Base-by-base conservation (phyloP, 2,113 vertebrate genomes). In the Megaceryle torquata region DNA sequence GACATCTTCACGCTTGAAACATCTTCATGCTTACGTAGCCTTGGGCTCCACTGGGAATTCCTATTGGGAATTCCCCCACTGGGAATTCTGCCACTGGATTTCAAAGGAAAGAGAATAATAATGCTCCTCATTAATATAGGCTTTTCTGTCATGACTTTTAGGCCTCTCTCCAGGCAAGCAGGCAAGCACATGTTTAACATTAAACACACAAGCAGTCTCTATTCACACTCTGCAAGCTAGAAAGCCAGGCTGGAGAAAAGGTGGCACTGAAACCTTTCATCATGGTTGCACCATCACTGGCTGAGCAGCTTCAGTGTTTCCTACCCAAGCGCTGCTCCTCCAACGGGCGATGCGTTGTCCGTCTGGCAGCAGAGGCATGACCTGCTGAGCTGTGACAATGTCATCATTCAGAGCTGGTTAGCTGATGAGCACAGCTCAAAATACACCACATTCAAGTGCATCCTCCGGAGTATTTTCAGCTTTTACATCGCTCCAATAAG, bases 1-100 rank as follows among this genome's bases (percentile, higher is more conserved):
- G 90, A 79, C 75, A 65, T 82, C 76, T 91, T 64, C 60, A 78
- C 10, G 1, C 82, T 51, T 25, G 0, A 84, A 95, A 92, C n/a
- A 3, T n/a, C 80, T 88, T 64, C 8, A 1, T 44, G 65, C 61
- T 81, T 71, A 24, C 70, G 51, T 39, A 57, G 78, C 91, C 86
- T 68, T 71, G 28, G 77, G 88, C 69, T 69, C 88, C 84, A 21
- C 83, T 84, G 86, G 88, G 96, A 95, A 95, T 95, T 94, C 96
- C 95, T 91, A 81, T 14, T 35, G 94, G 95, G 95, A 96, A 95
- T 93, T 96, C 91, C 91, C 86, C 95, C 69, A 44, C 91, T 86
- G 96, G 95, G 95, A 96, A 84, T 97, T 95, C 82, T 93, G 90
- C 95, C 93, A 94, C 82, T 2, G 11, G 76, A 83, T 93, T 93